phyloP scores from a whole-genome alignment of 2,888 invertebrate species.

The Cylindroiulus punctatus region DNA sequence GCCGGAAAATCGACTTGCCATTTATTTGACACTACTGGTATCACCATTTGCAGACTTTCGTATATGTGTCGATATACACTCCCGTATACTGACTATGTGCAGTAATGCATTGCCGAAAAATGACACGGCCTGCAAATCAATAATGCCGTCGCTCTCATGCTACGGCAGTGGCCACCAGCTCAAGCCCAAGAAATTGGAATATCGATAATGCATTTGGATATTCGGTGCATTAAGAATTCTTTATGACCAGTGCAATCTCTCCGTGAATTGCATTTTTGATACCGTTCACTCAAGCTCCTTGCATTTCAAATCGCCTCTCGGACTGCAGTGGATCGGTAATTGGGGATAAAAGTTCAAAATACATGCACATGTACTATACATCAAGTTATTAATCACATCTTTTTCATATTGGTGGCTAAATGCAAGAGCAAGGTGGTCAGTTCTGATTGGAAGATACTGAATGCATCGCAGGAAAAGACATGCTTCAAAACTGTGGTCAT shows the following conservation, averaged over 20 bases:
- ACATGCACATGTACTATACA: too few species aligned
- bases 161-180: slow-evolving; percentile 6
- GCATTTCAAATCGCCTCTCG: not conserved
- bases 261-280: slow-evolving; percentile 30
- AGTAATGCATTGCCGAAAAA: not conserved
- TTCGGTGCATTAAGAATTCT: slow-evolving; percentile 32
- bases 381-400: too few species aligned
- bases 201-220: slow-evolving; percentile 45
- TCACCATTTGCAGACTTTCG: not conserved
- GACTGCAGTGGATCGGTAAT: not conserved
- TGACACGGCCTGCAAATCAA: not conserved
- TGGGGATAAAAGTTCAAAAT: too few species aligned
- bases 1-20: slow-evolving; percentile 9
- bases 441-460: too few species aligned
- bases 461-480: too few species aligned
- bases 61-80: not conserved
- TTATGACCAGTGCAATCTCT: slow-evolving; percentile 30
- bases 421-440: too few species aligned
- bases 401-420: too few species aligned
- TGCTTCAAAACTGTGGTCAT: too few species aligned
- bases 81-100: not conserved
- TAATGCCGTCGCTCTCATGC: not conserved
- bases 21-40: slow-evolving; percentile 22
- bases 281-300: not conserved
- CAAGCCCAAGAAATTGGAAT: slow-evolving; percentile 42